phyloP scores from a whole-genome alignment of 2,888 invertebrate genomes.

The Xanthorhoe designata region DNA sequence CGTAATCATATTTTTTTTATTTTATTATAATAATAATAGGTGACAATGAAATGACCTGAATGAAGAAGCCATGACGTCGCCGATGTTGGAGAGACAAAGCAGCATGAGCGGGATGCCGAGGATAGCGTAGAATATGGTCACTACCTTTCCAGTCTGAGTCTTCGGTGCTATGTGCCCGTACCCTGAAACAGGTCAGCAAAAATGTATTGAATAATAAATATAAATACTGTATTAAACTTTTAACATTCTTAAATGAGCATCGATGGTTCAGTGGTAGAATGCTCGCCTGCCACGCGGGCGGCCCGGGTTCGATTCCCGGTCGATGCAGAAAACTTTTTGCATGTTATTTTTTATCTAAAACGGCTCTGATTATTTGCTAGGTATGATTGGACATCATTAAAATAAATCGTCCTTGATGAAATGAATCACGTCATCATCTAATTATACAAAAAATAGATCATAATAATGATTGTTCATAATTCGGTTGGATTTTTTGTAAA shows the following conservation, averaged over 20 bases:
- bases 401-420: slow-evolving; percentile 16
- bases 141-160: slow-evolving; percentile 96
- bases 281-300: slow-evolving; percentile 86
- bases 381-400: not conserved
- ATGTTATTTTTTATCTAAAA: not conserved
- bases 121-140: slow-evolving; percentile 98
- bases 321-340: slow-evolving; percentile 71
- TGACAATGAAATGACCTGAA: slow-evolving; percentile 85
- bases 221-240: slow-evolving; percentile 10
- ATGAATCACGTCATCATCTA: slow-evolving; percentile 4
- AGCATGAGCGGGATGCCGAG: slow-evolving; percentile 98
- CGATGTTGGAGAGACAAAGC: slow-evolving; percentile 96
- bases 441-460: slow-evolving; percentile 26
- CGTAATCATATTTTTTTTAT: too few species aligned
- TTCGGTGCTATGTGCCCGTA: slow-evolving; percentile 98
- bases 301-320: slow-evolving; percentile 86
- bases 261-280: slow-evolving; percentile 85
- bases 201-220: not conserved
- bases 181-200: slow-evolving; percentile 82
- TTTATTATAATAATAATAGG: too few species aligned
- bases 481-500: slow-evolving; percentile 51
- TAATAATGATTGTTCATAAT: slow-evolving; percentile 21
- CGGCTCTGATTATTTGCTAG: not conserved
- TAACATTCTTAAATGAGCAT: slow-evolving; percentile 54
- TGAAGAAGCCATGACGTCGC: slow-evolving; percentile 97